These are phyloP conservation scores for Sebastes fasciatus DNA, from an alignment of 2,113 vertebrate species.

Conservation along the genomic window DNA sequence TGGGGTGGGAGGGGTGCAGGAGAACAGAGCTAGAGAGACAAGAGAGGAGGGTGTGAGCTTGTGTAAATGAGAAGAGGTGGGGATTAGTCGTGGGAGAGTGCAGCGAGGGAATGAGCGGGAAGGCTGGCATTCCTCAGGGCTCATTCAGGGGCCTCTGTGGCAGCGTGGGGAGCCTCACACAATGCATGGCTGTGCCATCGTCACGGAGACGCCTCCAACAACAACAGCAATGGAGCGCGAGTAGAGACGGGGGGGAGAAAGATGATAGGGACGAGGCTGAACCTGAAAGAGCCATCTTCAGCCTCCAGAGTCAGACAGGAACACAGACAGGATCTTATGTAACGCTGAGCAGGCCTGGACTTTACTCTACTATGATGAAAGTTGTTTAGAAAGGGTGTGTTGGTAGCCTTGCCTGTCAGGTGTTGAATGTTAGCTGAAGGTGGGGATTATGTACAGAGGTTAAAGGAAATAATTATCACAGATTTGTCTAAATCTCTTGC, in stretches of 20 bases:
- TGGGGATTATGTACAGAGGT: conserved; percentile 37
- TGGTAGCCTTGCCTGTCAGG: conserved; percentile 27
- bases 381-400: conserved; percentile 72
- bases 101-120: conserved; percentile 74
- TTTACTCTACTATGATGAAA: conserved; percentile 39
- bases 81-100: conserved; percentile 82
- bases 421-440: conserved; percentile 48
- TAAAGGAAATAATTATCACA: conserved; percentile 18
- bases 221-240: conserved; percentile 37
- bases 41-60: conserved; percentile 59
- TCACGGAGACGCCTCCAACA: conserved; percentile 68
- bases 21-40: conserved; percentile 33
- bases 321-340: conserved; percentile 36
- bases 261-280: not conserved
- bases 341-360: conserved; percentile 47
- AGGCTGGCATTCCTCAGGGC: conserved; percentile 75
- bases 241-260: not conserved
- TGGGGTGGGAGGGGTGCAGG: not conserved
- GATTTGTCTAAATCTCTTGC: not conserved
- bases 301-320: conserved; percentile 9
- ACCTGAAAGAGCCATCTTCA: conserved; percentile 44
- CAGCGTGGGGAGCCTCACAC: conserved; percentile 59
- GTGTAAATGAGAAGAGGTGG: conserved; percentile 78
- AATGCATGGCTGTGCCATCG: conserved; percentile 76
- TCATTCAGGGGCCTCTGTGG: conserved; percentile 69